Conservation (phyloP, 2,797 vertebrate genomes). For the Psittacula echo region DNA sequence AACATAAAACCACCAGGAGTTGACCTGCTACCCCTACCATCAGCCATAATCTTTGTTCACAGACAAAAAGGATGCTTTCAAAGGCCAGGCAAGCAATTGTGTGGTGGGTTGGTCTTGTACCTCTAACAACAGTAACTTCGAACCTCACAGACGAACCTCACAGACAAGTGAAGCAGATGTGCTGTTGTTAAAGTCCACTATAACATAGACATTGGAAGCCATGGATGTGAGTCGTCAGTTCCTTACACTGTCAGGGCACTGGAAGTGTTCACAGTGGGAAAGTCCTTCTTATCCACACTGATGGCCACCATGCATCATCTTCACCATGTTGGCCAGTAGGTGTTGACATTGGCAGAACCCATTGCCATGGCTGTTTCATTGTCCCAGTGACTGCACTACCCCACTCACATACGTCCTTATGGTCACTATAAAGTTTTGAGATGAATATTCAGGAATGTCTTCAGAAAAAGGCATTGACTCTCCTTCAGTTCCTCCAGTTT, state of each 20-base stretch:
- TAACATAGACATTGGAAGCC: neutral
- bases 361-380: neutral
- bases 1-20: neutral
- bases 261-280: neutral
- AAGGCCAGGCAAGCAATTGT: neutral
- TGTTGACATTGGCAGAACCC: accelerated
- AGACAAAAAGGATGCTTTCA: neutral
- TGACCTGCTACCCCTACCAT: neutral
- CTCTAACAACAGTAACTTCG: neutral
- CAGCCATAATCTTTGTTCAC: neutral
- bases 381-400: neutral
- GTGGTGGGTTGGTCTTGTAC: neutral
- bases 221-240: neutral
- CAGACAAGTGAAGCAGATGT: neutral
- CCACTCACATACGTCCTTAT: accelerated
- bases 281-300: neutral
- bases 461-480: neutral
- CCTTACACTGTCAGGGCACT: neutral
- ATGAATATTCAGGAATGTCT: neutral
- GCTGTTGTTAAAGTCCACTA: neutral
- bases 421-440: neutral
- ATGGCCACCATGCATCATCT: neutral
- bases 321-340: neutral
- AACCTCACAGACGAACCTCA: neutral
- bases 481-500: accelerated